Percentiles rank a stretch among this genome's conserved stretches.
Evolutionary conservation across 2,797 vertebrate species (phyloP).

Genomic region (Chiloscyllium punctatum): DNA sequence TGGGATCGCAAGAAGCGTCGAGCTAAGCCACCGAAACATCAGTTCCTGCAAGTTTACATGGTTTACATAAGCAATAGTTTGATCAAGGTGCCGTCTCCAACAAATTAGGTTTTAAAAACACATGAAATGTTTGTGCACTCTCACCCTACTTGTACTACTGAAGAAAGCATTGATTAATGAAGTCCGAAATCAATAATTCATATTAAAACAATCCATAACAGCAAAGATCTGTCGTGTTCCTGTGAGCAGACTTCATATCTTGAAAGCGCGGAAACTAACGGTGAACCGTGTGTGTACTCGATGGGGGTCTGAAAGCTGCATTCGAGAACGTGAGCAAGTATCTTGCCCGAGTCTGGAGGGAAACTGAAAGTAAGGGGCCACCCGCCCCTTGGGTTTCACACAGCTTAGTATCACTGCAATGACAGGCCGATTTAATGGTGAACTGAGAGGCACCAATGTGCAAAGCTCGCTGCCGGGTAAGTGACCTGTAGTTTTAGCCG

Average conservation of each 20-base stretch:
- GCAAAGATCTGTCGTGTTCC: too few species aligned
- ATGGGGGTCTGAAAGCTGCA: not conserved
- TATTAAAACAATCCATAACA: too few species aligned
- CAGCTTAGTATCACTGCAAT: not conserved
- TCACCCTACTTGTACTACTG: not conserved
- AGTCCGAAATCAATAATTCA: not conserved
- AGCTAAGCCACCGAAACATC: not conserved
- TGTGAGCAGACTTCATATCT: not conserved
- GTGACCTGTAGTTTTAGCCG: too few species aligned
- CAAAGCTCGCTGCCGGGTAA: not conserved
- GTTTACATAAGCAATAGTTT: not conserved
- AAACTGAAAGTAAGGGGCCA: not conserved
- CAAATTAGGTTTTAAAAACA: not conserved
- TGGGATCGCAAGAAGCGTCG: not conserved
- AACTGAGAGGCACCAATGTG: not conserved
- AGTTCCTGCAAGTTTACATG: not conserved
- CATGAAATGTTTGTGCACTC: not conserved
- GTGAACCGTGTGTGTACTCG: not conserved
- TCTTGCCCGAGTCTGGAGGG: not conserved
- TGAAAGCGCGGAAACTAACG: not conserved
- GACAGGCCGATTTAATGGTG: not conserved
- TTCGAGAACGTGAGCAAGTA: not conserved
- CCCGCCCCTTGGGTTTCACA: not conserved
- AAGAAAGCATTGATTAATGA: not conserved
- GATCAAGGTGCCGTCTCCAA: not conserved